Evolutionary conservation across 2,797 vertebrate genomes (phyloP), one percentile per base, ranked within the genome.

Genomic region (Octomys mimax): DNA sequence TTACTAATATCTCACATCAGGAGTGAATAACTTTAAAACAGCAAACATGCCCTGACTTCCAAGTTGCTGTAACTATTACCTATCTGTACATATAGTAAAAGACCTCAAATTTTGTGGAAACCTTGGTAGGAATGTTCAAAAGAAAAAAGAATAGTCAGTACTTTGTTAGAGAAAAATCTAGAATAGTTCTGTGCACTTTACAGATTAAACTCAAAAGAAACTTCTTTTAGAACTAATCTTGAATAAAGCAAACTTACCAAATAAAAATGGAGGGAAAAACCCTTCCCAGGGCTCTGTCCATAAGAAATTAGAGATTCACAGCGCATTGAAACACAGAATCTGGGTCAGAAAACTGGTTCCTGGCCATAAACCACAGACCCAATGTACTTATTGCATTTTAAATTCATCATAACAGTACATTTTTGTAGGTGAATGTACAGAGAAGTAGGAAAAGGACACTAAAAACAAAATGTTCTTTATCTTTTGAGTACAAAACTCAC

Each of bases 171-270:
- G 59, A 81, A 33, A 33, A 87, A 89, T 85, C 3, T 62, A 33
- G 8, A 64, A 89, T 6, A 84, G 13, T 91, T 82, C 36, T 95
- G 93, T 92, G 59, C n/a, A 80, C 59, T 54, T 11, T 16, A 49
- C 42, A 83, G 57, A 46, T 89, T 87, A 89, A 91, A 90, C 2
- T 85, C 73, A 92, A 90, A 92, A 42, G 66, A 91, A 90, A 87
- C 26, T 94, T 77, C 33, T 36, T 88, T 92, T 81, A 96, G 70
- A 94, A 94, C 18, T n/a, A 77, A 89, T 89, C 46, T 88, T 85
- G 6, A 66, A 94, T 78, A 39, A 87, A 90, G 33, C 12, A 83
- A 87, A 10, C 71, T 89, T 89, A 36, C 28, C 42, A 93, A 92
- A 89, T 52, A 81, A 84, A 94, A 93, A 49, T 61, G n/a, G 36